phyloP scores from a whole-genome alignment of 2,888 invertebrate species.

The Andrena trimmerana region DNA sequence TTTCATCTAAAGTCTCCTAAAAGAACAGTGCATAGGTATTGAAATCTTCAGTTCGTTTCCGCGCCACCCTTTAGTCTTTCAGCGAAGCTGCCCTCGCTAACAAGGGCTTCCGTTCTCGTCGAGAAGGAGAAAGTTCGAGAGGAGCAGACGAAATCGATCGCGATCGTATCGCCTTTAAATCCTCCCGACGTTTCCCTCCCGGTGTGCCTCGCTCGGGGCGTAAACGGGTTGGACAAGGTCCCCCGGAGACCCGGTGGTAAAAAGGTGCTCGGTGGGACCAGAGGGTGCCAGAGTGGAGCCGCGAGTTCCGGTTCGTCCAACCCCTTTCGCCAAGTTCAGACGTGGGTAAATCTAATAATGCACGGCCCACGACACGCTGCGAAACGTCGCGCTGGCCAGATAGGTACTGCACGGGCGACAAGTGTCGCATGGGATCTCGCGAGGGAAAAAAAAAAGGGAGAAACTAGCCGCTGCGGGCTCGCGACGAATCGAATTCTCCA shows the following conservation, averaged over 20 bases:
- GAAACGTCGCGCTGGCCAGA: slow-evolving; percentile 48
- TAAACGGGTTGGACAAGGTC: slow-evolving; percentile 70
- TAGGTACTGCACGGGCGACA: slow-evolving; percentile 51
- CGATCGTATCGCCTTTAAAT: slow-evolving; percentile 10
- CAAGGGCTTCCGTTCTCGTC: too few species aligned
- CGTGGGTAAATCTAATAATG: slow-evolving; percentile 73
- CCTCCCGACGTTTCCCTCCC: slow-evolving; percentile 18
- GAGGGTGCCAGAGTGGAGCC: neutral
- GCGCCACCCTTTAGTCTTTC: too few species aligned
- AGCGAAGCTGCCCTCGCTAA: too few species aligned
- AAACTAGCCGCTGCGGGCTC: neutral
- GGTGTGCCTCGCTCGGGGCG: slow-evolving; percentile 35
- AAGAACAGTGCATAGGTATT: too few species aligned
- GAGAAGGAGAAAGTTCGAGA: too few species aligned
- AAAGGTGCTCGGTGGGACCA: slow-evolving; percentile 43
- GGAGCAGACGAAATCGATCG: neutral
- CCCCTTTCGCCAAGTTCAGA: slow-evolving; percentile 63
- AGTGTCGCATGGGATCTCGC: slow-evolving; percentile 56
- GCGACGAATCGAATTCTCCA: slow-evolving; percentile 25
- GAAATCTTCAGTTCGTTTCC: too few species aligned
- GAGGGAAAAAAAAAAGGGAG: neutral
- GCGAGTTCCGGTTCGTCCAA: slow-evolving; percentile 44
- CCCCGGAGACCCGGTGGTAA: slow-evolving; percentile 43
- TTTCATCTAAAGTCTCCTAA: too few species aligned
- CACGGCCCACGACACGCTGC: slow-evolving; percentile 49